phyloP scores from a whole-genome alignment of 2,797 vertebrate species.

The Podargus strigoides region DNA sequence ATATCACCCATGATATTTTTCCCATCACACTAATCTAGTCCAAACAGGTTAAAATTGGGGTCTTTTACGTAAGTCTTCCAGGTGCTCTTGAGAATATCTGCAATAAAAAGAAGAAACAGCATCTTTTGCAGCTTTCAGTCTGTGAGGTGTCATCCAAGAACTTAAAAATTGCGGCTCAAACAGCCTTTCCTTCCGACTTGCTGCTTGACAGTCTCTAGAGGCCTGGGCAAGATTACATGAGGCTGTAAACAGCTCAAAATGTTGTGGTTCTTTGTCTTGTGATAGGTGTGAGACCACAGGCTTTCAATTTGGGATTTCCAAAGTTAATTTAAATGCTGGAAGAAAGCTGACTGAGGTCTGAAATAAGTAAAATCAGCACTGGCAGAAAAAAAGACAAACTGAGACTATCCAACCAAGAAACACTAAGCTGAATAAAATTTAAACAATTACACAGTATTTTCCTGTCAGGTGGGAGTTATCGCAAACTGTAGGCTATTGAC shows the following conservation, averaged over 20 bases:
- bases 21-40: not conserved
- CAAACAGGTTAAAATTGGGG: conserved; percentile 29
- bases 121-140: not conserved
- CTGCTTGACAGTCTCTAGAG: not conserved
- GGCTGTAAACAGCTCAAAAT: conserved; percentile 5
- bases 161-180: conserved; percentile 21
- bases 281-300: not conserved
- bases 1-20: not conserved
- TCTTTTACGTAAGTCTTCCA: conserved; percentile 1
- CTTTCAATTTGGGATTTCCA: not conserved
- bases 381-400: not conserved
- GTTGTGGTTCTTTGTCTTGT: not conserved
- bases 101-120: not conserved
- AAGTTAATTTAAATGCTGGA: not conserved
- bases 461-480: not conserved
- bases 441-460: not conserved
- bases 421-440: not conserved
- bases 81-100: not conserved
- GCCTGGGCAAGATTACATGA: not conserved
- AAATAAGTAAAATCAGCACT: not conserved
- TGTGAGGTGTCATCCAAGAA: conserved; percentile 13
- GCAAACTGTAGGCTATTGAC: not conserved
- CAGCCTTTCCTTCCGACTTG: not conserved
- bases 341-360: not conserved
- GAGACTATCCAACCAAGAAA: not conserved